phyloP scores from a whole-genome alignment of 2,888 invertebrate species.

The Lycocerus yunnanus region DNA sequence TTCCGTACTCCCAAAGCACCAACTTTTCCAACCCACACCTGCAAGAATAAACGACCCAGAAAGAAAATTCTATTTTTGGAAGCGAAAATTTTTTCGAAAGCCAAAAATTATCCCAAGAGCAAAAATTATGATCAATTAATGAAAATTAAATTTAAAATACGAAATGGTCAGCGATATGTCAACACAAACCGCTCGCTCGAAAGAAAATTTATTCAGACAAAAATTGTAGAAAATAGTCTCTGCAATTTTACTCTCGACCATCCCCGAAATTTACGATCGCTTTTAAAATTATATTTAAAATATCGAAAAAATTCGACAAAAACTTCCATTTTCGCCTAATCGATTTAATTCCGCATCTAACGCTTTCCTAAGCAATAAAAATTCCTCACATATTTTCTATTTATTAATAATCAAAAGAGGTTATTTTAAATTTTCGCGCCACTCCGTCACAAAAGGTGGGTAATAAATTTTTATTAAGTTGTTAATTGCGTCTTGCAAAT shows the following conservation, averaged over 20 bases:
- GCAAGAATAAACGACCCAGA: neutral
- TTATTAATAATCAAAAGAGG: neutral
- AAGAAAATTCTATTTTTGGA: neutral
- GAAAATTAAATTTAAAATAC: neutral
- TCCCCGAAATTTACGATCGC: neutral
- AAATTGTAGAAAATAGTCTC: neutral
- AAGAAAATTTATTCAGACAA: neutral
- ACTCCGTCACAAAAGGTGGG: neutral
- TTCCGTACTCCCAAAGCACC: neutral
- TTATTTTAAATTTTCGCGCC: neutral
- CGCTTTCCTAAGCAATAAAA: neutral
- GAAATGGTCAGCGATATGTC: neutral
- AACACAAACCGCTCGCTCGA: neutral
- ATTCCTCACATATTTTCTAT: neutral
- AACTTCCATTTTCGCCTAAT: neutral
- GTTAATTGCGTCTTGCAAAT: neutral
- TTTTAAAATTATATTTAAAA: neutral
- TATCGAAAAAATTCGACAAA: neutral
- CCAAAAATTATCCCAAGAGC: neutral
- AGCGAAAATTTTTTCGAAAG: neutral
- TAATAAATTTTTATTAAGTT: neutral
- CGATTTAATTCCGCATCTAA: neutral
- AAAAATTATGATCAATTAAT: neutral
- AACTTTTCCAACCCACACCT: neutral
- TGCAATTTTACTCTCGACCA: neutral